These are phyloP conservation scores for Phalloptychus januarius DNA, from an alignment of 2,797 vertebrate species.

Conservation along the genomic window DNA sequence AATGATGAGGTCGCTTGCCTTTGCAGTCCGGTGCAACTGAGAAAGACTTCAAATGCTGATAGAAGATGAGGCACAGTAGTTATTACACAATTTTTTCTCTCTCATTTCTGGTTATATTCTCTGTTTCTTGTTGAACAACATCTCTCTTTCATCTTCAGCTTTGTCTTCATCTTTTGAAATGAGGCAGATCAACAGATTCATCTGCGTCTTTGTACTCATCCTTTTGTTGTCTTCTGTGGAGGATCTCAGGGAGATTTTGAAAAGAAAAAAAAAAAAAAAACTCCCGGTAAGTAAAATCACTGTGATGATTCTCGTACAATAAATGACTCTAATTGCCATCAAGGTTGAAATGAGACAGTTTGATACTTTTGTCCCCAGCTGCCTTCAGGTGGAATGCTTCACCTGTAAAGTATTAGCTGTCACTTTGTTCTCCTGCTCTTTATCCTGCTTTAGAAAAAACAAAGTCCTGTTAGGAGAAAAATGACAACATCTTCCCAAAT, in stretches of 20 bases:
- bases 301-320: not conserved
- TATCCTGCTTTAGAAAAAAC: slow-evolving; percentile 10
- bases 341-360: slow-evolving; percentile 22
- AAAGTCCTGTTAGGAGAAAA: slow-evolving; percentile 16
- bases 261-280: not conserved
- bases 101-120: not conserved
- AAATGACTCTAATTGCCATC: slow-evolving; percentile 22
- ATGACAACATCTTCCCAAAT: slow-evolving; percentile 13
- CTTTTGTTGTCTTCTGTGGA: slow-evolving; percentile 16
- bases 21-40: not conserved
- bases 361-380: slow-evolving; percentile 20
- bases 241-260: slow-evolving; percentile 3
- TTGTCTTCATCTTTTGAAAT: slow-evolving; percentile 1
- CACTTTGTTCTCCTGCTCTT: slow-evolving; percentile 16
- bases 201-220: not conserved
- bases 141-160: slow-evolving; percentile 12
- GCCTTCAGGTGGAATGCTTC: slow-evolving; percentile 15
- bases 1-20: not conserved
- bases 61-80: slow-evolving; percentile 57
- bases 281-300: not conserved
- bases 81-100: not conserved
- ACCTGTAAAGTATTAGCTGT: slow-evolving; percentile 15
- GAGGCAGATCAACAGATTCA: not conserved
- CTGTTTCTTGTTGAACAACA: not conserved
- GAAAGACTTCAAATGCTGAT: slow-evolving; percentile 3